Conservation (phyloP, 2,888 invertebrate genomes). For the Pandemis cinnamomeana region DNA sequence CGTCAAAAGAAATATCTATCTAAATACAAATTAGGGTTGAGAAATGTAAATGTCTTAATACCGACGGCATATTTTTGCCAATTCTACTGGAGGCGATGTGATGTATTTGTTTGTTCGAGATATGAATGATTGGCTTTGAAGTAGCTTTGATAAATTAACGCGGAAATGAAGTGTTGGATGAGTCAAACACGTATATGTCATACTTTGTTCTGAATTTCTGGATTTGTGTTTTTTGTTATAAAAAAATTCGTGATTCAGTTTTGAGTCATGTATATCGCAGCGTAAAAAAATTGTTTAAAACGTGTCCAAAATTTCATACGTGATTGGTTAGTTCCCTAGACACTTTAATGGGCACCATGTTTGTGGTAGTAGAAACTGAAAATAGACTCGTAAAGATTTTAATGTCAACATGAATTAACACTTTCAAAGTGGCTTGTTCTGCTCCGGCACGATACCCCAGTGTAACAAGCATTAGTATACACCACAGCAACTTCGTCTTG, state of each 20-base stretch:
- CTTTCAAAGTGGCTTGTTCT: slow-evolving; percentile 7
- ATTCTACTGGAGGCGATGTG: background rate
- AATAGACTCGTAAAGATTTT: slow-evolving; percentile 1
- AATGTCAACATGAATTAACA: slow-evolving; percentile 16
- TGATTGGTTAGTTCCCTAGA: slow-evolving; percentile 2
- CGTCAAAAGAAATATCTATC: slow-evolving; percentile 4
- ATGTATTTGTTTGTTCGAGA: slow-evolving; percentile 10
- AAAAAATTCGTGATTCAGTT: background rate
- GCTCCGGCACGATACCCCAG: slow-evolving; percentile 8
- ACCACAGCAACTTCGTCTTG: slow-evolving; percentile 19
- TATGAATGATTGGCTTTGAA: background rate
- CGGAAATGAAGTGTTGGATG: slow-evolving; percentile 2
- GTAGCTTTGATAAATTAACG: slow-evolving; percentile 24
- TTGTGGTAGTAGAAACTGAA: background rate
- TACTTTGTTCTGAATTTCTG: background rate
- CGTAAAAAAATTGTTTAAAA: no score
- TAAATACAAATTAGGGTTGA: slow-evolving; percentile 23
- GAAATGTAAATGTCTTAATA: background rate
- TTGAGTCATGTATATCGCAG: background rate
- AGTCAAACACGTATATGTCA: background rate
- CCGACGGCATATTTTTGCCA: background rate
- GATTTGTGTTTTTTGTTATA: background rate
- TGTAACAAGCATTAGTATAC: slow-evolving; percentile 14
- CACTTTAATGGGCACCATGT: background rate
- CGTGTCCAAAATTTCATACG: background rate